phyloP scores from a whole-genome alignment of 2,797 vertebrate species.

The Sebastes oblongus region DNA sequence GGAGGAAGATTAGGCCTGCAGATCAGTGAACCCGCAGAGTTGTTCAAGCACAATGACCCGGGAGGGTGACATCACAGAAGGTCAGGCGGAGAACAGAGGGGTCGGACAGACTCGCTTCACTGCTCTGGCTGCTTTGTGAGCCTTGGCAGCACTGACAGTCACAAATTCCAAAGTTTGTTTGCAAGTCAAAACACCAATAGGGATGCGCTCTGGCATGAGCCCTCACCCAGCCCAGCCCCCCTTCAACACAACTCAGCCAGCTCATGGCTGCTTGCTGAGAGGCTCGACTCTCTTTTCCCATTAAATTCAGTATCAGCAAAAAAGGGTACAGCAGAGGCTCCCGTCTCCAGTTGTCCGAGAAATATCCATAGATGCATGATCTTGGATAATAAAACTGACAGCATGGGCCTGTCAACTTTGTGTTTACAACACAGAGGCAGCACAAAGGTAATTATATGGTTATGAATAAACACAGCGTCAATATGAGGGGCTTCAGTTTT shows the following conservation, averaged over 20 bases:
- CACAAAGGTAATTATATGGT: conserved; percentile 47
- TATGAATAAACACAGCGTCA: conserved; percentile 46
- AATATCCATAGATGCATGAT: conserved; percentile 27
- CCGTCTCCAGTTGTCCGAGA: background rate
- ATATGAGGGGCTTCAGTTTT: conserved; percentile 12
- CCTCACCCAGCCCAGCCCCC: conserved; percentile 12
- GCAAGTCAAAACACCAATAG: conserved; percentile 62
- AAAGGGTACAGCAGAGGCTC: background rate
- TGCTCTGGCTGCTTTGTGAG: conserved; percentile 50
- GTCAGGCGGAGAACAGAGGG: conserved; percentile 48
- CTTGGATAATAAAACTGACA: conserved; percentile 14
- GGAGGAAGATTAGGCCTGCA: conserved; percentile 18
- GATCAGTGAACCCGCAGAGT: conserved; percentile 26
- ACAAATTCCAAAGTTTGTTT: conserved; percentile 68
- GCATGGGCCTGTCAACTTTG: conserved; percentile 18
- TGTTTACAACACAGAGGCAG: conserved; percentile 34
- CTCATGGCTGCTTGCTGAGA: conserved; percentile 26
- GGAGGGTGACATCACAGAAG: conserved; percentile 44
- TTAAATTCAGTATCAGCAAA: conserved; percentile 37
- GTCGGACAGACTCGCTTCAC: conserved; percentile 40
- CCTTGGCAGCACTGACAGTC: conserved; percentile 50
- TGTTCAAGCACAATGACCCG: conserved; percentile 37
- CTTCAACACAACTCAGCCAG: conserved; percentile 10
- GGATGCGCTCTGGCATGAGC: conserved; percentile 45
- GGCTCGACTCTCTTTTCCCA: conserved; percentile 15